Evolutionary conservation across 2,113 vertebrate genomes (phyloP).

Genomic region (Dipodomys stephensi): DNA sequence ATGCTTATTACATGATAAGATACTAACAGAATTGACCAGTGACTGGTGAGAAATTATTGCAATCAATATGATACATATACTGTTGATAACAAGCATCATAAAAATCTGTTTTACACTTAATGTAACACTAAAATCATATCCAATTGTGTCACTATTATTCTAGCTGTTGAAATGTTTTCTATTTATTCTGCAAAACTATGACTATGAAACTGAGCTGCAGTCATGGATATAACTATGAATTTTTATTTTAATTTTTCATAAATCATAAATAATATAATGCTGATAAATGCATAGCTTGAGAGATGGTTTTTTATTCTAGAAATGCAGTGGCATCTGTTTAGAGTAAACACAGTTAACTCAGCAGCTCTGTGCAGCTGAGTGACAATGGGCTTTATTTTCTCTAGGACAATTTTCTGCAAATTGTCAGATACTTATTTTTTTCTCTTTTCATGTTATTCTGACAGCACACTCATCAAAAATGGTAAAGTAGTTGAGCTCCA

Average conservation of each 20-base stretch:
- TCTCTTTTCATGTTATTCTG: background rate
- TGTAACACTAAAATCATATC: background rate
- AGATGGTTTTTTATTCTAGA: background rate
- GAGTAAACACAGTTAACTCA: background rate
- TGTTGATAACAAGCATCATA: background rate
- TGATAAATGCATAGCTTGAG: background rate
- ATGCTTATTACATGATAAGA: slow-evolving; percentile 1
- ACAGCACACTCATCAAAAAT: background rate
- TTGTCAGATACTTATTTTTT: background rate
- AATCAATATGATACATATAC: background rate
- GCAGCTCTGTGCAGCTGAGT: background rate
- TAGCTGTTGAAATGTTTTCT: background rate
- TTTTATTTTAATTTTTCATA: slow-evolving; percentile 44
- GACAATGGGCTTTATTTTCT: background rate
- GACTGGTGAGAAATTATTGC: background rate
- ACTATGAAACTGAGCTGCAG: background rate
- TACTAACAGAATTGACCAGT: background rate
- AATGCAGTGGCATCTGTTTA: slow-evolving; percentile 13
- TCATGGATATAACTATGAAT: background rate
- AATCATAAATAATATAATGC: slow-evolving; percentile 12
- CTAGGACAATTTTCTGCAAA: background rate
- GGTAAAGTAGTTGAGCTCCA: background rate
- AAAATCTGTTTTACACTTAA: slow-evolving; percentile 19
- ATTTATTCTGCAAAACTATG: slow-evolving; percentile 1
- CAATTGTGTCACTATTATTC: background rate